Evolutionary conservation across 35 echinoderm and acorn worm genomes (phyloP), one percentile per base, ranked within the genome.

Genomic region (Apostichopus californicus): DNA sequence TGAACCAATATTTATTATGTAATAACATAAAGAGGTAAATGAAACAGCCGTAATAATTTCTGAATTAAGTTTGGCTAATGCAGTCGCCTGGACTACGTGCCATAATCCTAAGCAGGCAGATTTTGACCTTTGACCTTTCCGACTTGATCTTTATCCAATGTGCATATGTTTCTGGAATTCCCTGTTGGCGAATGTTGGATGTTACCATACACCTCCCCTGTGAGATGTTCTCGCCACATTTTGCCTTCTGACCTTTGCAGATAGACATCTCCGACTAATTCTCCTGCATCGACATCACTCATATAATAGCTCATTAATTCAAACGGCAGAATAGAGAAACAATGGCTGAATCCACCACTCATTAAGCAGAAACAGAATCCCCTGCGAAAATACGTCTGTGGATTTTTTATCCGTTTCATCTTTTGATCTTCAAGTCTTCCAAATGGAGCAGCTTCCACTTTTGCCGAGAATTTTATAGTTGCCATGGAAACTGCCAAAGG

Each of bases 401-500:
- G 71, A 75, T 75, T 22, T 20, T 18, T 75, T 18, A 20, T 75
- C 70, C 70, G 14, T n/a, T 5, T 75, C 21, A 22, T 75, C 71
- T 75, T 73, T 14, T 75, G 17, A 18, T 18, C 11, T 75, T 4
- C 64, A 18, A 75, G 71, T 75, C 17, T 75, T 75, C 21, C 71
- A 75, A 75, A 75, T 75, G 71, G 71, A 75, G 71, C 17, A 18
- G n/a, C n/a, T 75, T 75, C 71, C 7, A 20, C 21, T 7, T 75
- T 75, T 75, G 71, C 71, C 2, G 6, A 75, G 15, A n/a, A 75
- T n/a, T 22, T 75, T 7, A 3, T 66, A 89, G 25, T 20, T 13
- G 86, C 63, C 2, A 89, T 89, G 86, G 86, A 89, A 25, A 72
- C 89, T 78, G 89, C 89, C 11, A 91, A 79, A 60, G 77, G 59